Conservation (phyloP, 1,140 invertebrate genomes). For the Drosophila pseudoananassae region DNA sequence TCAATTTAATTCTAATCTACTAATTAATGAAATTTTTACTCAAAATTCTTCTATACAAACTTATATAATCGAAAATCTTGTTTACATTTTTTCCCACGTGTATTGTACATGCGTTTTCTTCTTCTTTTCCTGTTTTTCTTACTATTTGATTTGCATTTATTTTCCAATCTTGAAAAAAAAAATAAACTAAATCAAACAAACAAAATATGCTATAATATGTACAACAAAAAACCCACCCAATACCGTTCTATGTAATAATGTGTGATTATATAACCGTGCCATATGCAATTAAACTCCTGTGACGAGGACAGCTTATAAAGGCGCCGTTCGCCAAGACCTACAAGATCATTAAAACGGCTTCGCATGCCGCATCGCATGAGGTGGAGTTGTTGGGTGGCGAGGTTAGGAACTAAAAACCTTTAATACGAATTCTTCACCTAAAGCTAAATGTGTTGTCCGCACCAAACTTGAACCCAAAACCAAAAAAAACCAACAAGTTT, state of each 20-base stretch:
- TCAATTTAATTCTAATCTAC: constrained; percentile 28
- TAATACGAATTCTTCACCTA: constrained; percentile 72
- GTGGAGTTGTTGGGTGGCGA: constrained; percentile 86
- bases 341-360: constrained; percentile 94
- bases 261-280: constrained; percentile 28
- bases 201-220: constrained; percentile 5
- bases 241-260: constrained; percentile 14
- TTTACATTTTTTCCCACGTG: constrained; percentile 63
- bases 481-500: constrained; percentile 28
- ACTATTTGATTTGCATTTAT: constrained; percentile 63
- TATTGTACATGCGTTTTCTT: constrained; percentile 68
- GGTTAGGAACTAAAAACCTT: constrained; percentile 83
- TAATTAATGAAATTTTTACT: constrained; percentile 59
- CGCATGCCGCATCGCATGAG: constrained; percentile 91
- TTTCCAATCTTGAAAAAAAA: constrained; percentile 29
- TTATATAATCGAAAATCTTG: constrained; percentile 55
- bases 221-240: constrained; percentile 1
- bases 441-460: constrained; percentile 71
- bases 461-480: constrained; percentile 44
- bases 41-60: constrained; percentile 57
- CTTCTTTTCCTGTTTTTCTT: constrained; percentile 54
- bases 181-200: constrained; percentile 7
- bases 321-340: constrained; percentile 97
- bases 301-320: constrained; percentile 92
- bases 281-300: constrained; percentile 50